Conservation (phyloP, 1,140 invertebrate genomes). For the Pseudomyrmex gracilis region DNA sequence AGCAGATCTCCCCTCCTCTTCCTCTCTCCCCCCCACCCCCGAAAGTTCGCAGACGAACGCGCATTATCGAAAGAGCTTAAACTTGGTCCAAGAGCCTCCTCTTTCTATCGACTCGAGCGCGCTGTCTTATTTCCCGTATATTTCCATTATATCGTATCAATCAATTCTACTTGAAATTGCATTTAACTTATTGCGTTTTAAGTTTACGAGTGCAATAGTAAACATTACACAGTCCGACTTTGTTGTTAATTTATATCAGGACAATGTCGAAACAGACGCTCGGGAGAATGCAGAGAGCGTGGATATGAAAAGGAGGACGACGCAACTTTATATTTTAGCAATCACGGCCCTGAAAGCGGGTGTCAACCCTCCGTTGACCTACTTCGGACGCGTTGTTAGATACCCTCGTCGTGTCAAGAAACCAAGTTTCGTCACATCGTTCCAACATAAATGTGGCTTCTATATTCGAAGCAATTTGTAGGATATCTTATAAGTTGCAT, state of each 20-base stretch:
- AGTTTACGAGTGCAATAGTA: not conserved
- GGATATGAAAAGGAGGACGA: not conserved
- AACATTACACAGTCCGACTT: not conserved
- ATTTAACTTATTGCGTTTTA: not conserved
- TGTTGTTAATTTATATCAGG: not conserved
- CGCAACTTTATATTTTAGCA: not conserved
- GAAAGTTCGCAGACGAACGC: conserved; percentile 41
- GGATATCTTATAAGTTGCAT: conserved; percentile 10
- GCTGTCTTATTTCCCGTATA: conserved; percentile 7
- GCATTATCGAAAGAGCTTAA: conserved; percentile 43
- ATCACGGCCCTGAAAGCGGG: conserved; percentile 7
- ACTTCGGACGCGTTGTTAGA: conserved; percentile 15
- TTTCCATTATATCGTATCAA: conserved; percentile 32
- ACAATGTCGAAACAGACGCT: not conserved
- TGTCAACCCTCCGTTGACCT: conserved; percentile 47
- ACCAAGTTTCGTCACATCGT: conserved; percentile 25
- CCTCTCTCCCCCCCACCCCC: no score
- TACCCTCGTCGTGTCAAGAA: conserved; percentile 11
- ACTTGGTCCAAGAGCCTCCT: not conserved
- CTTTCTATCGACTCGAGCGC: not conserved
- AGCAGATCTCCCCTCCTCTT: no score
- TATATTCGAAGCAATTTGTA: conserved; percentile 4
- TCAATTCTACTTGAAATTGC: not conserved
- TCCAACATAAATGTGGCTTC: not conserved
- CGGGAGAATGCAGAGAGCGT: not conserved